Conservation (phyloP, 1,140 invertebrate species). For the Potamilus streckersoni region DNA sequence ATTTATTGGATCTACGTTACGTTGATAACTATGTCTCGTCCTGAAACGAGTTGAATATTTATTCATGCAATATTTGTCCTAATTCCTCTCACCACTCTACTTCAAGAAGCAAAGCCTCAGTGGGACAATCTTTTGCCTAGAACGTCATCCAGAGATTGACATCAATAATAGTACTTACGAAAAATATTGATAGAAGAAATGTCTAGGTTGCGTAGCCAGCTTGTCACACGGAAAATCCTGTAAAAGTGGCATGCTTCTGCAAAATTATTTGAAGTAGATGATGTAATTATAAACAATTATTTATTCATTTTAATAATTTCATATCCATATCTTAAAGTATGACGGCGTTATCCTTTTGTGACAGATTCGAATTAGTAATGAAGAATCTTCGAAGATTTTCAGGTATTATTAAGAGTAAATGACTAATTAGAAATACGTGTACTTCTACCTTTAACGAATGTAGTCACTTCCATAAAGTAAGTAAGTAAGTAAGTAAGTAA, state of each 20-base stretch:
- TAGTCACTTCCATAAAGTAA: too few relatives aligned
- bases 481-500: too few relatives aligned
- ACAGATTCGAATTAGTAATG: too few relatives aligned
- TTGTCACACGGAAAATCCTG: slow-evolving; percentile 53
- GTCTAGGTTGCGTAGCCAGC: slow-evolving; percentile 32
- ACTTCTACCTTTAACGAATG: too few relatives aligned
- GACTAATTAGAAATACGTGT: too few relatives aligned
- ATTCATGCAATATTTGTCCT: not conserved
- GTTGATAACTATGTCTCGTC: not conserved
- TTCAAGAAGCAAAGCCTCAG: not conserved
- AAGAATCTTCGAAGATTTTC: too few relatives aligned
- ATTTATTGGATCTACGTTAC: not conserved
- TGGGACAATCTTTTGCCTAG: not conserved
- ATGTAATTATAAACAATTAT: too few relatives aligned
- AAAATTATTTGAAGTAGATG: slow-evolving; percentile 2
- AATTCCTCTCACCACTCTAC: not conserved
- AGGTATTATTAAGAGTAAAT: too few relatives aligned
- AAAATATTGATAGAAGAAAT: slow-evolving; percentile 58
- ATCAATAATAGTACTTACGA: slow-evolving; percentile 34
- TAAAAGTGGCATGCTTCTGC: slow-evolving; percentile 41
- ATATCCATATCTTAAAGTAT: too few relatives aligned
- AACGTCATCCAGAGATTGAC: not conserved
- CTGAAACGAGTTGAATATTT: not conserved
- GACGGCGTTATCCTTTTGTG: too few relatives aligned
- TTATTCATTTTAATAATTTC: too few relatives aligned